phyloP scores from a whole-genome alignment of 1,140 invertebrate species.

The Euschistus heros region DNA sequence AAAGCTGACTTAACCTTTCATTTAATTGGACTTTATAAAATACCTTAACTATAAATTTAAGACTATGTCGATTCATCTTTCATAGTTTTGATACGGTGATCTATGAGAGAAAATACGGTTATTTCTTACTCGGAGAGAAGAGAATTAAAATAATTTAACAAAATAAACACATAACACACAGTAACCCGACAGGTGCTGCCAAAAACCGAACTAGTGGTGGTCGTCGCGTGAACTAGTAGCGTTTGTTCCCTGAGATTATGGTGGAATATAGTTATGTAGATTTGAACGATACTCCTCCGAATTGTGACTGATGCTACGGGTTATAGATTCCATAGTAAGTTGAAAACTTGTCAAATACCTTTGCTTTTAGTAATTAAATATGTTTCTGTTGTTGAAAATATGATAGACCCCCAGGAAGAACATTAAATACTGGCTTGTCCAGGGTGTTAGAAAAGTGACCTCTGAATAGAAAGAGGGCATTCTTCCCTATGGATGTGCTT shows the following conservation, averaged over 20 bases:
- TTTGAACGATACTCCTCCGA: constrained; percentile 2
- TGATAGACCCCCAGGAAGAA: constrained; percentile 1
- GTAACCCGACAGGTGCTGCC: not conserved
- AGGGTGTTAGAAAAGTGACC: constrained; percentile 8
- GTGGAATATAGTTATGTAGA: constrained; percentile 5
- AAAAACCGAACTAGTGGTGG: constrained; percentile 8
- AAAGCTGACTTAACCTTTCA: too few relatives aligned
- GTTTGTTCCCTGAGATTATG: constrained; percentile 9
- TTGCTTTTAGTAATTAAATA: not conserved
- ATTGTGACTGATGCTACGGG: not conserved
- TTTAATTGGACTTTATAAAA: too few relatives aligned
- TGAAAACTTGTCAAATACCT: not conserved
- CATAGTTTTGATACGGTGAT: too few relatives aligned
- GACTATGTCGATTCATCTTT: too few relatives aligned
- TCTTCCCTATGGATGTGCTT: not conserved
- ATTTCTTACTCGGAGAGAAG: too few relatives aligned
- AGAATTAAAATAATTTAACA: not conserved
- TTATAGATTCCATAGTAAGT: not conserved
- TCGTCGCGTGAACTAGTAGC: not conserved
- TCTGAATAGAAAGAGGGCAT: constrained; percentile 12
- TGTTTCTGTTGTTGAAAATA: not conserved
- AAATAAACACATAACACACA: not conserved
- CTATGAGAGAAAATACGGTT: too few relatives aligned
- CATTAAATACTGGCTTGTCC: constrained; percentile 3
- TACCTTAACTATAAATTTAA: too few relatives aligned